These are phyloP conservation scores for Blomia tropicalis DNA, from an alignment of 2,888 invertebrate species.

Conservation along the genomic window DNA sequence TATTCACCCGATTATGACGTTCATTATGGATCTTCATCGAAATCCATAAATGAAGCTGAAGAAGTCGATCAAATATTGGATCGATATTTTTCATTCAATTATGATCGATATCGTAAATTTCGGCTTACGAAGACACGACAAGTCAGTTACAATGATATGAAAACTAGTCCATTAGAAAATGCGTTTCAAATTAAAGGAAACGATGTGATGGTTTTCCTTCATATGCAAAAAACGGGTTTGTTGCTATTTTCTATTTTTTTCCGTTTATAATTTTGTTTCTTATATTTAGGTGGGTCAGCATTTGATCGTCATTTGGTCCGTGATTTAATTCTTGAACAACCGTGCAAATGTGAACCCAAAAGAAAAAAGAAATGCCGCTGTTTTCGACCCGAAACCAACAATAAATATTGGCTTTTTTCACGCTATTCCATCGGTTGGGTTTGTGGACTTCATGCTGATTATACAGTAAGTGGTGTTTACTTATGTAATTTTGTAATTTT, in stretches of 20 bases:
- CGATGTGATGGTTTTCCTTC: constrained; percentile 93
- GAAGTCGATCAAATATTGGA: neutral
- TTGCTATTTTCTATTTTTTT: neutral
- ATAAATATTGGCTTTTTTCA: constrained; percentile 93
- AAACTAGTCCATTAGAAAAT: constrained; percentile 4
- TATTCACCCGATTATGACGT: neutral
- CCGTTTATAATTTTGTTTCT: neutral
- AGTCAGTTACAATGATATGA: constrained; percentile 22
- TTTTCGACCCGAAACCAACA: constrained; percentile 36
- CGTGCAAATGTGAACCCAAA: constrained; percentile 44
- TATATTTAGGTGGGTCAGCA: constrained; percentile 51
- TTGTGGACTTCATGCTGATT: constrained; percentile 94
- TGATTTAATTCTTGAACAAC: constrained; percentile 76
- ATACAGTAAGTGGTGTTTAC: constrained; percentile 47
- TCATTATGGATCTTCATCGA: neutral
- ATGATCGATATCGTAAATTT: neutral
- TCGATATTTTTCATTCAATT: neutral
- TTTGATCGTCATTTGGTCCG: constrained; percentile 91
- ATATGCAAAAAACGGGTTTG: constrained; percentile 90
- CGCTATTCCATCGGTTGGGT: constrained; percentile 94
- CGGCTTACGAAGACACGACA: neutral
- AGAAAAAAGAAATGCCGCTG: constrained; percentile 33
- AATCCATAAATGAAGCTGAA: neutral
- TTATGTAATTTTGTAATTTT: neutral
- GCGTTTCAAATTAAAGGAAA: constrained; percentile 43